A percentile compares a stretch with the other conserved stretches of the same genome.
Conservation (phyloP, 2,888 invertebrate genomes). For the Athalia rosae region DNA sequence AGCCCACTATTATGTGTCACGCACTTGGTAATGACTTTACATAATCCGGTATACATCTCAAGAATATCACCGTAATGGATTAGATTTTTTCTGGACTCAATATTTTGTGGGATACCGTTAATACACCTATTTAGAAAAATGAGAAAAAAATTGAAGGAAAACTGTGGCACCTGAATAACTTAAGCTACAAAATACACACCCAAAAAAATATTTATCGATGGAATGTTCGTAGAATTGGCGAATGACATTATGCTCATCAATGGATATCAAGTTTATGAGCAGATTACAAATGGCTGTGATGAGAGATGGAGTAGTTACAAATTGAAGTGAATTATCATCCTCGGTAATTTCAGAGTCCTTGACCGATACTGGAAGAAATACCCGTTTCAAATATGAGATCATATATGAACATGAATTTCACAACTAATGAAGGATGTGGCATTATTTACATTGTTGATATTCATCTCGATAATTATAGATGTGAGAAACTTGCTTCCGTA, state of each 20-base stretch:
- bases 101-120: slow-evolving; percentile 67
- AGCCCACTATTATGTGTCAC: slow-evolving; percentile 70
- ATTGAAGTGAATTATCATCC: slow-evolving; percentile 58
- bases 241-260: slow-evolving; percentile 71
- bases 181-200: slow-evolving; percentile 64
- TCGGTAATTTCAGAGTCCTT: slow-evolving; percentile 58
- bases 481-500: slow-evolving; percentile 61
- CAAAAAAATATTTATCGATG: slow-evolving; percentile 74
- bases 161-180: slow-evolving; percentile 42
- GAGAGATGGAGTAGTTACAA: slow-evolving; percentile 74
- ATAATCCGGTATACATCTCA: slow-evolving; percentile 75
- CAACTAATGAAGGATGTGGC: no score
- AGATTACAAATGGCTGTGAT: slow-evolving; percentile 73
- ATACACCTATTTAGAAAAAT: slow-evolving; percentile 69
- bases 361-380: slow-evolving; percentile 54
- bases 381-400: not conserved
- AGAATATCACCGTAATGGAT: slow-evolving; percentile 74
- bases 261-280: slow-evolving; percentile 72
- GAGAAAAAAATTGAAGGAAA: slow-evolving; percentile 20
- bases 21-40: slow-evolving; percentile 72
- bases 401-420: not conserved
- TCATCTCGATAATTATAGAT: slow-evolving; percentile 66
- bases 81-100: slow-evolving; percentile 69
- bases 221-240: slow-evolving; percentile 73
- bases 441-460: slow-evolving; percentile 59